These are phyloP conservation scores for Strix occidentalis DNA, from an alignment of 2,797 vertebrate genomes.

Conservation along the genomic window DNA sequence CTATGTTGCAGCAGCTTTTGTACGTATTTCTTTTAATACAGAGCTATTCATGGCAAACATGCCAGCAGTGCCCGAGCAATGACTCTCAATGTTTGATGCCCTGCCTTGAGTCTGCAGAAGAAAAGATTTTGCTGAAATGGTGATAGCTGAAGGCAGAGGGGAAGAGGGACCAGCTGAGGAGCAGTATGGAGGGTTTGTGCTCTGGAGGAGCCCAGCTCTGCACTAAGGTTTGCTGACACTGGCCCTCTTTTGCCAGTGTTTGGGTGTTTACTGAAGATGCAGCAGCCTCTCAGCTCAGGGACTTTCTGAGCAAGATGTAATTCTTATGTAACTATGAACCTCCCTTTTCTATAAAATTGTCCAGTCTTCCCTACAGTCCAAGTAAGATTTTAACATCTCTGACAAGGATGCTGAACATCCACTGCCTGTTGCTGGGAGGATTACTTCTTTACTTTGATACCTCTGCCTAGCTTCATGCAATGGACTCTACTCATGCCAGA, in stretches of 20 bases:
- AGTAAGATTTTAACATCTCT: neutral
- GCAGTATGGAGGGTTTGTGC: neutral
- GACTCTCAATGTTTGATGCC: neutral
- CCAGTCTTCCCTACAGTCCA: neutral
- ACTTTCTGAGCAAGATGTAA: neutral
- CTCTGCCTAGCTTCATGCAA: neutral
- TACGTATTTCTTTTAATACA: neutral
- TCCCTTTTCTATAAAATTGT: neutral
- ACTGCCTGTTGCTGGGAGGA: neutral
- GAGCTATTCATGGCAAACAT: neutral
- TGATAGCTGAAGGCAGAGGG: neutral
- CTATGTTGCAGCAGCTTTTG: constrained; percentile 8
- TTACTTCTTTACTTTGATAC: neutral
- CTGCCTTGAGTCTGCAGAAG: neutral
- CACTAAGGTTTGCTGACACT: fast-evolving
- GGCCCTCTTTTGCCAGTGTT: neutral
- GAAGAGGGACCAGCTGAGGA: neutral
- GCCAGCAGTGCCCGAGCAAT: neutral
- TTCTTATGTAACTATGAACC: neutral
- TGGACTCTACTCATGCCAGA: neutral
- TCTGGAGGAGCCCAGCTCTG: neutral
- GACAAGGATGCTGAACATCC: neutral
- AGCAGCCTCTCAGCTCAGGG: neutral
- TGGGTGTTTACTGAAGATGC: neutral
- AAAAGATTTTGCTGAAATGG: neutral